Conservation (phyloP, 2,888 invertebrate genomes). For the Apamea sordens region DNA sequence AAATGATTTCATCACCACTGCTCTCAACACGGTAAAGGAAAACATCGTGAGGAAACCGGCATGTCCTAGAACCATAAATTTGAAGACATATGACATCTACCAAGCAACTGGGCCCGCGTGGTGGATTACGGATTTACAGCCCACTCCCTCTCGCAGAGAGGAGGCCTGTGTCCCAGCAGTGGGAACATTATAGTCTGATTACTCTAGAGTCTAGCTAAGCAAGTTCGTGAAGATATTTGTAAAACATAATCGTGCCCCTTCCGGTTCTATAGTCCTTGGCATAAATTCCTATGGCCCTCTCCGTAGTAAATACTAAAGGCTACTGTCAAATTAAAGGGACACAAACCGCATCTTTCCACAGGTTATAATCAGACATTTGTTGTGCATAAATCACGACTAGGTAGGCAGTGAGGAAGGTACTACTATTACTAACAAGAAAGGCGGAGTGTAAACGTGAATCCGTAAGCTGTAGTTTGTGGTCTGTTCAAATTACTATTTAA, state of each 20-base stretch:
- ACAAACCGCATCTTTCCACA: constrained; percentile 23
- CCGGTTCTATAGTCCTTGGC: constrained; percentile 12
- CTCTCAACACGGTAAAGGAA: no score
- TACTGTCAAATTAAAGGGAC: constrained; percentile 5
- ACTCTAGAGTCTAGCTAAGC: no score
- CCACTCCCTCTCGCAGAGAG: no score
- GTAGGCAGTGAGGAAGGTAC: background rate
- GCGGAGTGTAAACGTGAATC: constrained; percentile 10
- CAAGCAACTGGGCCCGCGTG: no score
- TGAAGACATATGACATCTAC: no score
- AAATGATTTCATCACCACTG: no score
- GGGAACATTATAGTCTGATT: no score
- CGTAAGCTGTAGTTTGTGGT: constrained; percentile 26
- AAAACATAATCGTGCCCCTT: background rate
- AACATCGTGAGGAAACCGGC: no score
- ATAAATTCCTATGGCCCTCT: background rate
- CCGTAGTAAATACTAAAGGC: constrained; percentile 1
- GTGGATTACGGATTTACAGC: no score
- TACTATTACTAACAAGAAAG: constrained; percentile 32
- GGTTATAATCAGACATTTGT: constrained; percentile 14
- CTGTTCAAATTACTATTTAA: constrained; percentile 10
- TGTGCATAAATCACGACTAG: constrained; percentile 15
- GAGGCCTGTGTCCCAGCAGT: no score
- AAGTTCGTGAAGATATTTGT: background rate
- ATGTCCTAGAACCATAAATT: no score